Evolutionary conservation across 2,113 vertebrate species (phyloP).

Genomic region (Ceyx margarethae): DNA sequence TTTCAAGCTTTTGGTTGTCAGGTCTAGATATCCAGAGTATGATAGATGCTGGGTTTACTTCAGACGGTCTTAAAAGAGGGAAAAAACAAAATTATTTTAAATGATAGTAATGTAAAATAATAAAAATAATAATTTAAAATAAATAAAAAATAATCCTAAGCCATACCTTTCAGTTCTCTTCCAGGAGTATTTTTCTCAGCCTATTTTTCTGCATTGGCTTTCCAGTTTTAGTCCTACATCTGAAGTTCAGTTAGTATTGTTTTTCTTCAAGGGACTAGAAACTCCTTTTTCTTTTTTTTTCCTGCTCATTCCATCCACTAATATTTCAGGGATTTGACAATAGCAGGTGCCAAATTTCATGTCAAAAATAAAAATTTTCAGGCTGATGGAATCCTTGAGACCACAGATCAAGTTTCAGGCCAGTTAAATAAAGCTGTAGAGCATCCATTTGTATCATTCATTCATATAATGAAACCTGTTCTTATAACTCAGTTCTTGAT

Average conservation of each 20-base stretch:
- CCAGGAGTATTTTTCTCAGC: neutral
- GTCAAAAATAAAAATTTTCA: slow-evolving; percentile 27
- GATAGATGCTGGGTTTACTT: neutral
- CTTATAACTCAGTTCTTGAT: slow-evolving; percentile 52
- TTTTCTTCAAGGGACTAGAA: neutral
- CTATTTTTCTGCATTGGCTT: neutral
- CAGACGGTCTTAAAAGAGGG: neutral
- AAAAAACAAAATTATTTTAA: neutral
- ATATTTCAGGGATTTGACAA: slow-evolving; percentile 20
- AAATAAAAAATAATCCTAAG: neutral
- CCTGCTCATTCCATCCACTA: neutral
- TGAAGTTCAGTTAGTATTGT: neutral
- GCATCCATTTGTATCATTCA: slow-evolving; percentile 54
- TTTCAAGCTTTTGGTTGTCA: neutral
- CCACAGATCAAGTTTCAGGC: slow-evolving; percentile 30
- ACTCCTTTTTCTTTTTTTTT: neutral
- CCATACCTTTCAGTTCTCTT: neutral
- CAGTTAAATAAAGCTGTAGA: slow-evolving; percentile 37
- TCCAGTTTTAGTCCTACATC: neutral
- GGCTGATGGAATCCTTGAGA: slow-evolving; percentile 48
- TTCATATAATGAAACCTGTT: slow-evolving; percentile 54
- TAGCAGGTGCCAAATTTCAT: slow-evolving; percentile 8
- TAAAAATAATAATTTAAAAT: neutral
- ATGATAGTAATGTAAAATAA: neutral
- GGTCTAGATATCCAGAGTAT: neutral